Conservation (phyloP, 1,140 invertebrate genomes). For the Calephelis nemesis region DNA sequence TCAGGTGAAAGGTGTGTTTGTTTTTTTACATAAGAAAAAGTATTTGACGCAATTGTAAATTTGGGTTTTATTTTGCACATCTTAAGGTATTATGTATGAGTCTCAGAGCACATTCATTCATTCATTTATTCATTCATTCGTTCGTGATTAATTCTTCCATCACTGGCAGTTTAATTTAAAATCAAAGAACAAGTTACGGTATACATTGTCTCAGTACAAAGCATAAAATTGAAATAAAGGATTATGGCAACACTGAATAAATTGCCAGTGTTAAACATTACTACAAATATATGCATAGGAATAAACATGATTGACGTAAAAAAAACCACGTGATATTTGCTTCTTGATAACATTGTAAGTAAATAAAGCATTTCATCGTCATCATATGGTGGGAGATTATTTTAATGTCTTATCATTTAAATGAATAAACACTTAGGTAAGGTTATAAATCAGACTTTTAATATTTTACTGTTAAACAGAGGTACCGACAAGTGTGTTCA, state of each 20-base stretch:
- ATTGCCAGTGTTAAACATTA: constrained; percentile 7
- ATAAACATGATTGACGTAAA: constrained; percentile 47
- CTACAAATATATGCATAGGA: constrained; percentile 33
- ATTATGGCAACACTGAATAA: not conserved
- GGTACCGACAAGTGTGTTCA: not conserved
- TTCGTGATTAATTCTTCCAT: no score
- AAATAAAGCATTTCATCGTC: constrained; percentile 37
- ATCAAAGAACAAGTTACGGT: no score
- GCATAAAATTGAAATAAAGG: not conserved
- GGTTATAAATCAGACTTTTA: constrained; percentile 13
- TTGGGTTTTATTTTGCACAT: no score
- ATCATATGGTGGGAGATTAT: constrained; percentile 29
- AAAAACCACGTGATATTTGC: constrained; percentile 39
- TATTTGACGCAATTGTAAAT: no score
- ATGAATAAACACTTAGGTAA: constrained; percentile 5
- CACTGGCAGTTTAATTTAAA: no score
- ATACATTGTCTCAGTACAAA: no score
- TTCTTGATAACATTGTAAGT: constrained; percentile 39
- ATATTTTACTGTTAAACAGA: constrained; percentile 1
- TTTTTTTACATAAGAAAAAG: no score
- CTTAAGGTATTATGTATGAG: no score
- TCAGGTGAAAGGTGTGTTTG: no score
- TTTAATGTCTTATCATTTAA: constrained; percentile 2
- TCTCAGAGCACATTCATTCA: no score
- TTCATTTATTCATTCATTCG: no score